Base-by-base conservation (phyloP, 2,797 vertebrate species). In the Pagetopsis macropterus region DNA sequence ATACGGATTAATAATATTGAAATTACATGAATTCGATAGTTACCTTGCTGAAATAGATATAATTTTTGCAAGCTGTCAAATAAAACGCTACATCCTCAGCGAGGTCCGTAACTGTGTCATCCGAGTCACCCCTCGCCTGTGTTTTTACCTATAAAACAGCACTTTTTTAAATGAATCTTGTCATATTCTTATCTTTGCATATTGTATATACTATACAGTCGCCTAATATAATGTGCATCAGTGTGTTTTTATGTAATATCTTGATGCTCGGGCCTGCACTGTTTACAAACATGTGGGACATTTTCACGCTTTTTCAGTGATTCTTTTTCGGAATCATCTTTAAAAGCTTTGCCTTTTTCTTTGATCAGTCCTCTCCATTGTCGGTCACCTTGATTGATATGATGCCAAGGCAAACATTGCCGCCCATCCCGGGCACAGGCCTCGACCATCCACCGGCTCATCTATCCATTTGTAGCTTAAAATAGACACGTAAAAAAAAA, bases 381-480 rank as follows among this genome's bases (percentile, higher is more conserved):
- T 78, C 72, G 87, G 84, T 89, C 84, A 88, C 82, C 89, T 91
- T 89, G 70, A 72, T 86, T 78, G 77, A 83, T 70, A 21, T 4
- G 56, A 51, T 55, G 81, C 84, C 83, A 75, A 65, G 21, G 2
- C 61, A 3, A 65, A 60, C 21, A 56, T 23, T 48, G 46, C 76
- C 63, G 55, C 72, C 46, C 71, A 52, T 62, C 54, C 59, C 46
- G 65, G 61, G 15, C 50, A 1, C 73, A 82, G 88, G 88, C 90
- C 87, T 79, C 78, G 3, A 59, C 46, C 70, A 57, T 55, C 66
- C 59, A n/a, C 65, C 64, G 76, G 55, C 21, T 57, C 33, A 11
- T 21, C 65, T 41, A 3, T 78, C 10, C 5, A 17, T 54, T 21
- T 37, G 8, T 19, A 13, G 4, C 16, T 54, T 44, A 41, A 71